Conservation (phyloP, 2,797 vertebrate species). For the Crocidura indochinensis region DNA sequence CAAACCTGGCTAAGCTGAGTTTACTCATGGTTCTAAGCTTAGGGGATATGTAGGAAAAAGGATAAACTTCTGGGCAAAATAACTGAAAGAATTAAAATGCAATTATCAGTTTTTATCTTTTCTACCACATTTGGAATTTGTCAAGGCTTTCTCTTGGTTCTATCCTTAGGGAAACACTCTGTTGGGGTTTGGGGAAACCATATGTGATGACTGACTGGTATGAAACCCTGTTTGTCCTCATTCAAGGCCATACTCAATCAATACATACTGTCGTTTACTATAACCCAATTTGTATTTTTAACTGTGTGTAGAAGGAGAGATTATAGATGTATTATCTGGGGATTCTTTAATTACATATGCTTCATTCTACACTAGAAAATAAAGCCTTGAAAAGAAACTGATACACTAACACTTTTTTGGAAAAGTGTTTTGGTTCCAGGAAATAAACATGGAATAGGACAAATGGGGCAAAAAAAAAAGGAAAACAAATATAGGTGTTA, state of each 20-base stretch:
- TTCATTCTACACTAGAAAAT: background rate
- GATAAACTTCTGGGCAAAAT: background rate
- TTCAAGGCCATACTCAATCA: too few species aligned
- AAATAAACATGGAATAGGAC: background rate
- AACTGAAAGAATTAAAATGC: background rate
- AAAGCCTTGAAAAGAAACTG: background rate
- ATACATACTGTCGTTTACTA: too few species aligned
- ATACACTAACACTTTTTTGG: background rate
- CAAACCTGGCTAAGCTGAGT: too few species aligned
- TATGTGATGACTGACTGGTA: too few species aligned
- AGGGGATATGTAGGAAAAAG: background rate
- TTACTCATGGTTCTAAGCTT: too few species aligned
- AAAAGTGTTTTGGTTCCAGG: background rate
- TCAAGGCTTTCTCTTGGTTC: too few species aligned
- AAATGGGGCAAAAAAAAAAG: background rate
- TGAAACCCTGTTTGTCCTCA: too few species aligned
- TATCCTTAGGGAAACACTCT: too few species aligned
- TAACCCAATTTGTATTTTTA: too few species aligned
- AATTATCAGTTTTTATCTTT: too few species aligned
- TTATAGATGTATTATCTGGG: background rate
- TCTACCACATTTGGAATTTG: too few species aligned
- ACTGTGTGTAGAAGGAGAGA: accelerated
- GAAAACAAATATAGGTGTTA: constrained; percentile 9
- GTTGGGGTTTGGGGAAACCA: too few species aligned
- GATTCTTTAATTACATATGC: background rate